Percentiles rank a stretch among this genome's conserved stretches.
Conservation (phyloP, 2,888 invertebrate species). For the Megaustenia siamemsis region DNA sequence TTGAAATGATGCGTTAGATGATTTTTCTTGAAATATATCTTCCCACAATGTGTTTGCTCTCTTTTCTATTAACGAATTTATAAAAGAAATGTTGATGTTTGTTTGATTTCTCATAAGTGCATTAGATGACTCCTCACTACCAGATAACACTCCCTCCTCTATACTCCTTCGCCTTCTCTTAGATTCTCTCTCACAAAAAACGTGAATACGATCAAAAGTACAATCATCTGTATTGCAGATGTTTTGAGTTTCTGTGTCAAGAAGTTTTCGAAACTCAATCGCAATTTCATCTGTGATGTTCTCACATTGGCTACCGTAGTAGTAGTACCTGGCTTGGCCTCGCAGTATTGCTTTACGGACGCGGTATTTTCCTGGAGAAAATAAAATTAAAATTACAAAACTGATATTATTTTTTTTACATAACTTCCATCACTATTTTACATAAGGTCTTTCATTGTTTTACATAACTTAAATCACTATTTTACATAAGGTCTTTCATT, state of each 20-base stretch:
- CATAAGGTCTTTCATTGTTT: too few species aligned
- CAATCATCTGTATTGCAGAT: constrained; percentile 54
- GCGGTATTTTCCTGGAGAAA: constrained; percentile 53
- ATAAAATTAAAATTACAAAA: background rate
- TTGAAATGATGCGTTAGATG: background rate
- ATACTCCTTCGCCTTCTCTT: constrained; percentile 44
- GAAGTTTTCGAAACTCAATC: constrained; percentile 39
- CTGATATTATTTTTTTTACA: too few species aligned
- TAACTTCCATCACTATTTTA: too few species aligned
- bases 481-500: too few species aligned
- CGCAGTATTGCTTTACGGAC: constrained; percentile 54
- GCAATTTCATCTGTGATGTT: constrained; percentile 48
- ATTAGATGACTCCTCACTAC: background rate
- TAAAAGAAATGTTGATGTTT: background rate
- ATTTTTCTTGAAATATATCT: background rate
- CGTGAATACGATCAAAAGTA: constrained; percentile 51
- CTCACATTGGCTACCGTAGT: constrained; percentile 56
- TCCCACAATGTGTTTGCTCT: background rate
- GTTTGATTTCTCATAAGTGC: background rate
- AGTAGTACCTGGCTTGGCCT: constrained; percentile 55
- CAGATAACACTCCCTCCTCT: background rate
- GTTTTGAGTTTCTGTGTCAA: constrained; percentile 47
- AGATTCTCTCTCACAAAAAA: constrained; percentile 53
- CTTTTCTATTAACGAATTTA: background rate
- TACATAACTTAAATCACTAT: too few species aligned